Conservation (phyloP, 2,797 vertebrate species). For the Petrocephalus schoutedeni region DNA sequence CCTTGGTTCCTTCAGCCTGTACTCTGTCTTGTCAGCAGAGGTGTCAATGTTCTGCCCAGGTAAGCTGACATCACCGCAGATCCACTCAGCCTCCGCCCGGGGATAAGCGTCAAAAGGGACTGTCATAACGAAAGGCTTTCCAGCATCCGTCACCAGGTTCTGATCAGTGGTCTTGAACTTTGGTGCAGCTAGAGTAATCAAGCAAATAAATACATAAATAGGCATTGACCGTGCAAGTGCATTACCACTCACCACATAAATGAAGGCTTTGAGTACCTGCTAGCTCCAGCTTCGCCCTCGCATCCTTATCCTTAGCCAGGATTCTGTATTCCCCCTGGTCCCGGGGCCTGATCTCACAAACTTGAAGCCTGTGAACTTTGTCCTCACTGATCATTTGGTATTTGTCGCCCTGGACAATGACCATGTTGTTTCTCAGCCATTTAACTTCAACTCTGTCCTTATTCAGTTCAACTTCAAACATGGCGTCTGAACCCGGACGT, state of each 20-base stretch:
- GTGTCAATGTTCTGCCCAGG: constrained; percentile 77
- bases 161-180: constrained; percentile 89
- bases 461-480: constrained; percentile 89
- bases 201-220: constrained; percentile 18
- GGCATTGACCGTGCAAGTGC: not conserved
- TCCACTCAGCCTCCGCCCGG: constrained; percentile 85
- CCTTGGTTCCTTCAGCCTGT: constrained; percentile 79
- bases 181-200: constrained; percentile 70
- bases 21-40: constrained; percentile 78
- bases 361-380: constrained; percentile 86
- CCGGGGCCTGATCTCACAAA: constrained; percentile 87
- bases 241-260: not conserved
- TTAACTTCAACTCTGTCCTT: constrained; percentile 93
- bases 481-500: constrained; percentile 80
- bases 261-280: constrained; percentile 69
- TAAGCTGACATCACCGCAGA: constrained; percentile 68
- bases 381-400: constrained; percentile 98
- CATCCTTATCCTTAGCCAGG: constrained; percentile 94
- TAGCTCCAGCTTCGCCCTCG: constrained; percentile 89
- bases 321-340: constrained; percentile 95
- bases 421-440: constrained; percentile 96
- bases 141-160: constrained; percentile 83
- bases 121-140: constrained; percentile 82
- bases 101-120: constrained; percentile 93
- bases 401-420: constrained; percentile 91